Percentiles rank a stretch among this genome's conserved stretches.
These are phyloP conservation scores for Lathamus discolor DNA, from an alignment of 2,113 vertebrate genomes.

Conservation along the genomic window DNA sequence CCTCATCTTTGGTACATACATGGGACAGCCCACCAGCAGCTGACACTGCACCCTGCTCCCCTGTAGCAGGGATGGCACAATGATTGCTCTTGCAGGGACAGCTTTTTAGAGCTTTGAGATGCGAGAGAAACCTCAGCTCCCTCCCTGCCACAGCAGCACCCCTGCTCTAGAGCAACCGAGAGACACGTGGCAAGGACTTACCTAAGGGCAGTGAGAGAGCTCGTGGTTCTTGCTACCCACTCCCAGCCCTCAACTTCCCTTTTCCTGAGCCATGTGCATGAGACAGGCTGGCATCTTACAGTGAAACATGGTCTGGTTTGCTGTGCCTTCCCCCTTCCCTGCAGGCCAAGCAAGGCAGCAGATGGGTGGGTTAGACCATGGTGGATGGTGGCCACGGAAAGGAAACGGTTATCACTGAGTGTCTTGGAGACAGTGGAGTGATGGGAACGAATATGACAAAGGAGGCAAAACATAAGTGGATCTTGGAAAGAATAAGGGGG, in stretches of 20 bases:
- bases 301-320: not conserved
- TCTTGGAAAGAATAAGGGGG: not conserved
- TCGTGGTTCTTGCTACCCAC: not conserved
- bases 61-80: not conserved
- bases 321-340: not conserved
- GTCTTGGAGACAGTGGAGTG: not conserved
- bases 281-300: not conserved
- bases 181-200: not conserved
- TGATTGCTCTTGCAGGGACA: not conserved
- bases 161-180: rapidly evolving
- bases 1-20: not conserved
- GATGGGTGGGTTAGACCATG: not conserved
- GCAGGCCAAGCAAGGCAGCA: not conserved
- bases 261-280: not conserved
- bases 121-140: not conserved
- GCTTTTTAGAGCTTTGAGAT: not conserved
- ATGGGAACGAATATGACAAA: conserved; percentile 2
- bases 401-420: not conserved
- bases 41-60: not conserved
- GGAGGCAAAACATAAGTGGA: not conserved
- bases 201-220: not conserved
- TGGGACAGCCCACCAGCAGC: not conserved
- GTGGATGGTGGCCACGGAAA: not conserved
- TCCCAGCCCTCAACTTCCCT: not conserved
- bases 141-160: not conserved